Percentiles rank a stretch among this genome's conserved stretches.
Conservation (phyloP, 2,888 invertebrate species). For the Amphipyra berbera region DNA sequence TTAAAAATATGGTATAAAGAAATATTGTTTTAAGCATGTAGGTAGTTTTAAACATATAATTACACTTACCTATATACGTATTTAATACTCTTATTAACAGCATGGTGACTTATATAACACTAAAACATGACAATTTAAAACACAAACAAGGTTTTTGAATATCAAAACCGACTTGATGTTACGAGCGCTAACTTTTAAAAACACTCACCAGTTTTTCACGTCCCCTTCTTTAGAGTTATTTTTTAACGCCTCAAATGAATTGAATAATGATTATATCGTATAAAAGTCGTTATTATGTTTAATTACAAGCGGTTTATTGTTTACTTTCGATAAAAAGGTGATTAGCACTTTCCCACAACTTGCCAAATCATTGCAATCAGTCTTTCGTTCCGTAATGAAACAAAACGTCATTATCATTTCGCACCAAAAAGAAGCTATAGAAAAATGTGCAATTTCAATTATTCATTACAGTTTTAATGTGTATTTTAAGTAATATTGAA, state of each 20-base stretch:
- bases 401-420: conserved; percentile 35
- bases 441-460: background rate
- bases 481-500: no score
- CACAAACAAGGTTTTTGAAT: conserved; percentile 67
- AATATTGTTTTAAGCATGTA: no score
- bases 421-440: background rate
- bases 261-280: conserved; percentile 5
- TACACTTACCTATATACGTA: conserved; percentile 65
- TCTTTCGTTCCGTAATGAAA: conserved; percentile 54
- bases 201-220: conserved; percentile 60
- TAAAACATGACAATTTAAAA: conserved; percentile 70
- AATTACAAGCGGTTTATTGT: conserved; percentile 40
- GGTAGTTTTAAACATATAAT: conserved; percentile 59
- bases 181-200: conserved; percentile 69
- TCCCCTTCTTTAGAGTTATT: conserved; percentile 24
- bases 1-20: no score
- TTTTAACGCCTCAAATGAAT: conserved; percentile 35
- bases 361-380: conserved; percentile 80
- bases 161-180: conserved; percentile 33
- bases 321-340: conserved; percentile 54
- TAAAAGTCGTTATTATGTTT: conserved; percentile 10
- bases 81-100: conserved; percentile 70
- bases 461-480: no score
- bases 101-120: conserved; percentile 80
- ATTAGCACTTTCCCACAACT: conserved; percentile 60